Base-by-base conservation (phyloP, 2,888 invertebrate genomes). In the Oscheius sp. region DNA sequence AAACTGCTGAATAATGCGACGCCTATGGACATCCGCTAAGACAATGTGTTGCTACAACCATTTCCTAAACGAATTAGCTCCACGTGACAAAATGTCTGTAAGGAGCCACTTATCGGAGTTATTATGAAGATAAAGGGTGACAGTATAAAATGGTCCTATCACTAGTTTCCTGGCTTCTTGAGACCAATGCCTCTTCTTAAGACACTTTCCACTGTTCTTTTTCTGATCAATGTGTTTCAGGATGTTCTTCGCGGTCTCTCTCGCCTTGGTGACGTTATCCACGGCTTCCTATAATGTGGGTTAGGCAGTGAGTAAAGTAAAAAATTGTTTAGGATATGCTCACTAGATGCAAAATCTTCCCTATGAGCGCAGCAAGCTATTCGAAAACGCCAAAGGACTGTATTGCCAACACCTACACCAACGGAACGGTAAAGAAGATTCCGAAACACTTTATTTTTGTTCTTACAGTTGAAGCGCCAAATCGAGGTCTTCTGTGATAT, bases 211-310 rank as follows among this genome's bases (percentile, higher is more conserved):
- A 53, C 10, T n/a, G n/a, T n/a, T n/a, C n/a, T n/a, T n/a, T 1
- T 35, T 35, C 35, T 35, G 37, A 60, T 33, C 60, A 60, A 33
- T 37, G 13, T 37, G 9, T 60, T 60, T 60, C 60, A 60, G 60
- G 60, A 65, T 65, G 65, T 29, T 65, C 32, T 32, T 65, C 11
- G 32, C 50, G 29, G 50, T 68, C 13, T 55, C 42, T 4, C 42
- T 68, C 35, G 68, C 68, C 42, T 55, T 42, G 53, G 55, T 68
- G 37, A 55, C 68, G 10, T 55, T 68, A 13, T 4, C 68, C 37
- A 33, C 68, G 29, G 68, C 68, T 21, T n/a, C 68, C 53, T 68
- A 68, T 37, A 13, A 53, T 68, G 68, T 68, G n/a, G 55, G 68
- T 7, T 11, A 42, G 37, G 7, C 13, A 3, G 11, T 48, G 47